These are phyloP conservation scores for Streptopelia turtur DNA, from an alignment of 2,797 vertebrate species.

Conservation along the genomic window DNA sequence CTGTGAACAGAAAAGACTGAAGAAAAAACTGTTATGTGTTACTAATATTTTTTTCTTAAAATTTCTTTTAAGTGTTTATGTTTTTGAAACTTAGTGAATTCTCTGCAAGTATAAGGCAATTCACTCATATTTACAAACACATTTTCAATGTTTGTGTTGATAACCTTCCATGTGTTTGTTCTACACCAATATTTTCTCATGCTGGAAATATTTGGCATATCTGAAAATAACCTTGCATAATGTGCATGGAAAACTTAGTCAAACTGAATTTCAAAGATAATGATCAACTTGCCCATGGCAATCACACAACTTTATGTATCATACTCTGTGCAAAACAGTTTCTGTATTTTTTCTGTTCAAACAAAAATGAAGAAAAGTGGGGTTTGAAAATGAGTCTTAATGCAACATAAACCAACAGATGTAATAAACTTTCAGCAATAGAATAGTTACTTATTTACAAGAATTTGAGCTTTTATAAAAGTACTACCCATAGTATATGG, in stretches of 20 bases:
- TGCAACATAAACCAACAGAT: background rate
- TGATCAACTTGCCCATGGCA: background rate
- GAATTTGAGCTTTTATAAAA: background rate
- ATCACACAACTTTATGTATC: background rate
- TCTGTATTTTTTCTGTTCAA: background rate
- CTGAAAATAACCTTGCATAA: background rate
- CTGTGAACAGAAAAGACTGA: background rate
- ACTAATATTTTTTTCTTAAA: background rate
- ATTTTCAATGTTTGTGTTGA: background rate
- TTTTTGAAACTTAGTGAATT: background rate
- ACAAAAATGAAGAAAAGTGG: background rate
- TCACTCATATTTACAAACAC: background rate
- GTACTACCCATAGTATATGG: background rate
- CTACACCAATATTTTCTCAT: background rate
- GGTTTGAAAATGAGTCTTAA: background rate
- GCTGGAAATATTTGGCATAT: background rate
- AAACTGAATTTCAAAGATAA: conserved; percentile 16
- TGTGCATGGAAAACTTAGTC: background rate
- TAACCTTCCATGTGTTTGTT: background rate
- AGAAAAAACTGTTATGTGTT: background rate
- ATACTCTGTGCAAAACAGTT: fast-evolving
- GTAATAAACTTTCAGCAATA: background rate
- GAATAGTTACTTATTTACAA: background rate
- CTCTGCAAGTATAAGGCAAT: background rate
- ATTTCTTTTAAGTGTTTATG: background rate